phyloP scores from a whole-genome alignment of 2,113 vertebrate genomes.

The Sprattus sprattus region DNA sequence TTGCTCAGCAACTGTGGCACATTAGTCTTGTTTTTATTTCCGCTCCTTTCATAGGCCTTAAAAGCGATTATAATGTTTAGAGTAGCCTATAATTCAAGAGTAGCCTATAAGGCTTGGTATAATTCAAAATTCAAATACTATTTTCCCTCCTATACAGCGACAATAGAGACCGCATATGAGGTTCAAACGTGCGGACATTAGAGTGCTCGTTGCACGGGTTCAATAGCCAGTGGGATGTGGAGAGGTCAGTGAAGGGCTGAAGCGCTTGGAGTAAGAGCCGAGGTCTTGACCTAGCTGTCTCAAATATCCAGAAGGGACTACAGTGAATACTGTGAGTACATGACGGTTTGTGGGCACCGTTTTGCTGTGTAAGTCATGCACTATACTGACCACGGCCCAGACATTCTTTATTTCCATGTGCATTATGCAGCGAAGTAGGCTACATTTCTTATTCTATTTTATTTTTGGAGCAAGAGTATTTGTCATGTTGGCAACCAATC shows the following conservation, averaged over 20 bases:
- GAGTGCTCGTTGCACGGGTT: slow-evolving; percentile 65
- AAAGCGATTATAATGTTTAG: background rate
- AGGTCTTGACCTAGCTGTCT: slow-evolving; percentile 67
- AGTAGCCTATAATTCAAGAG: background rate
- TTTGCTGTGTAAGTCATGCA: too few relatives aligned
- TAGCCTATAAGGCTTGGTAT: background rate
- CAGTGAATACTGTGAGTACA: slow-evolving; percentile 40
- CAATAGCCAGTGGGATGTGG: slow-evolving; percentile 66
- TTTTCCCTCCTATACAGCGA: background rate
- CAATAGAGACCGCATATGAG: background rate
- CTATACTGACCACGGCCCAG: too few relatives aligned
- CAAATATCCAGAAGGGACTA: slow-evolving; percentile 53
- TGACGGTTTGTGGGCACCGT: background rate
- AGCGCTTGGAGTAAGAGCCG: slow-evolving; percentile 50
- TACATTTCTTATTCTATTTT: background rate
- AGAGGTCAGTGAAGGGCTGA: slow-evolving; percentile 66
- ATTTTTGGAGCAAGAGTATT: background rate
- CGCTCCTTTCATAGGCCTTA: background rate
- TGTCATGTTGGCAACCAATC: background rate
- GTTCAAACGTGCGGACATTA: slow-evolving; percentile 51
- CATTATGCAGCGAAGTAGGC: too few relatives aligned
- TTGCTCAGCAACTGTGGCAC: background rate
- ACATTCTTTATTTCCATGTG: background rate
- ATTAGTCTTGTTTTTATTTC: background rate
- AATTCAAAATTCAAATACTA: background rate